Evolutionary conservation across 1,140 invertebrate species (phyloP).

Genomic region (Saccostrea glomerata): DNA sequence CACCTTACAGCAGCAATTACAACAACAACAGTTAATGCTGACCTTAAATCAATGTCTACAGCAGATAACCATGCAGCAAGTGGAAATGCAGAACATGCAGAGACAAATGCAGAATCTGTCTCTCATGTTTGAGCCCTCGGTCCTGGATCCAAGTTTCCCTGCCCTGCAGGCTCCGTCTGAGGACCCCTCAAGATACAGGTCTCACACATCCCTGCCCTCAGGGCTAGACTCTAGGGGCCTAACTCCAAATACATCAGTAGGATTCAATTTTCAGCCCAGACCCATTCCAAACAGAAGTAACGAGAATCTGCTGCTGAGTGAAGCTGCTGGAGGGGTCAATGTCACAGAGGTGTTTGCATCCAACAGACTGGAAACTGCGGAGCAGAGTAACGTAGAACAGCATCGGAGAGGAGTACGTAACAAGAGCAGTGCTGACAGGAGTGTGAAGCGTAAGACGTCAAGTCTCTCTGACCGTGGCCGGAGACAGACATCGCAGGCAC

Average conservation of each 20-base stretch:
- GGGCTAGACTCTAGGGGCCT: constrained; percentile 47
- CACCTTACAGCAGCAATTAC: constrained; percentile 68
- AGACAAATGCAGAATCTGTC: constrained; percentile 58
- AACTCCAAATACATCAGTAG: constrained; percentile 52
- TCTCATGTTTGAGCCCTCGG: constrained; percentile 13
- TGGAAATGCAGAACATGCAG: constrained; percentile 72
- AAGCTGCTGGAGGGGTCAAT: not conserved
- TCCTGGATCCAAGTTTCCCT: not conserved
- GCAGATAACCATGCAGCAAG: constrained; percentile 73
- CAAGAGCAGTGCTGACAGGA: not conserved
- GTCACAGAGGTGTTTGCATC: constrained; percentile 37
- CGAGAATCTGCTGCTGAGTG: constrained; percentile 39
- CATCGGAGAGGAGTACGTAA: constrained; percentile 15
- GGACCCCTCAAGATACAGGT: constrained; percentile 40
- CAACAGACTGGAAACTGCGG: not conserved
- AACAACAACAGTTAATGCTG: constrained; percentile 76
- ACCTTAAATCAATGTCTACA: constrained; percentile 74
- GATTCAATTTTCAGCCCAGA: constrained; percentile 48
- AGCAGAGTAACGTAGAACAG: constrained; percentile 23
- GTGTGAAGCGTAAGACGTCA: constrained; percentile 35
- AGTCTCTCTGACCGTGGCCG: constrained; percentile 28
- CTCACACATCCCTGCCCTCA: constrained; percentile 50
- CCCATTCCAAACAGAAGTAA: constrained; percentile 40
- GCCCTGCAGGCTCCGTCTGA: constrained; percentile 18
- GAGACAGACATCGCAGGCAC: constrained; percentile 26